Conservation (phyloP, 2,113 vertebrate species). For the Centropus unirufus region DNA sequence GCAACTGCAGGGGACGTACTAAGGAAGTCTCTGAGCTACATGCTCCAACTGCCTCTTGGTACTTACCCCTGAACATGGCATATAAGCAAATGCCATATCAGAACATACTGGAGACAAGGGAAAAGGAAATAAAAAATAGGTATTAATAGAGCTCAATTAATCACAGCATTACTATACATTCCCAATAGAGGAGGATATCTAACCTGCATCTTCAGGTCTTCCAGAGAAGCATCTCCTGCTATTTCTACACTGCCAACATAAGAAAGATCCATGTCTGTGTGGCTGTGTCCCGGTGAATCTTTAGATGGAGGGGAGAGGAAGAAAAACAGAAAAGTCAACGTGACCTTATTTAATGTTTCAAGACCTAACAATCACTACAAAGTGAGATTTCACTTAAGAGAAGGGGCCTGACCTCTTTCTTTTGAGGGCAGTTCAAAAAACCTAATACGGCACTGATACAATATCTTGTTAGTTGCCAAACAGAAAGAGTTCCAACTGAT, state of each 20-base stretch:
- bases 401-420: neutral
- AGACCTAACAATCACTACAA: neutral
- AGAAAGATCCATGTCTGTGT: conserved; percentile 61
- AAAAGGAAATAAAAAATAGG: conserved; percentile 62
- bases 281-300: conserved; percentile 28
- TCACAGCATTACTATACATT: neutral
- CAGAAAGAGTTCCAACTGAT: neutral
- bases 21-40: neutral
- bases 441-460: neutral
- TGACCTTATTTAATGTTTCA: neutral
- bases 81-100: conserved; percentile 67
- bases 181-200: conserved; percentile 1
- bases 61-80: conserved; percentile 73
- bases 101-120: conserved; percentile 69
- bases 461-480: neutral
- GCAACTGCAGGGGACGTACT: neutral
- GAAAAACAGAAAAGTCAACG: neutral
- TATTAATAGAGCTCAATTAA: conserved; percentile 53
- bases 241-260: conserved; percentile 85
- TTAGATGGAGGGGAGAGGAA: neutral
- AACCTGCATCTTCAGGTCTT: conserved; percentile 92
- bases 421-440: neutral
- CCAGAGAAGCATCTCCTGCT: conserved; percentile 83
- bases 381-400: neutral
- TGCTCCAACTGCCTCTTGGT: conserved; percentile 46